Conservation (phyloP, 2,113 vertebrate species). For the Athene cunicularia region DNA sequence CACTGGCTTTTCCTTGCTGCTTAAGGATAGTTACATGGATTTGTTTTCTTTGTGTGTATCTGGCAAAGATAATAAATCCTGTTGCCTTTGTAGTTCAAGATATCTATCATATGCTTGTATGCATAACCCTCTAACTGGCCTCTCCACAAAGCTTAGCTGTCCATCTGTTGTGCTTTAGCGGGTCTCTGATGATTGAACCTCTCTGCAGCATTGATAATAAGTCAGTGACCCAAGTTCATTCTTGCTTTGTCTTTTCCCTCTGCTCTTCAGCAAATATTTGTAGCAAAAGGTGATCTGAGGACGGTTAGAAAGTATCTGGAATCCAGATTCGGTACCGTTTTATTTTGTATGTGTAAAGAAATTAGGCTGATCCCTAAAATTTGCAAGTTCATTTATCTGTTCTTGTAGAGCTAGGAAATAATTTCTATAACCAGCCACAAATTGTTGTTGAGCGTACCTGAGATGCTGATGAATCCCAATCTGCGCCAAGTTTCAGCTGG, state of each 20-base stretch:
- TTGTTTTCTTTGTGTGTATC: not conserved
- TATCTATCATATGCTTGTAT: not conserved
- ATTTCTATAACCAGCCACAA: not conserved
- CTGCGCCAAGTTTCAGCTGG: not conserved
- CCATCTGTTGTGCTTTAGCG: not conserved
- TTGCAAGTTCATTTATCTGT: not conserved
- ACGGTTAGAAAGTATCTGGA: not conserved
- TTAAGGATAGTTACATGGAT: not conserved
- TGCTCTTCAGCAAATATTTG: not conserved
- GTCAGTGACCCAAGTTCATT: not conserved
- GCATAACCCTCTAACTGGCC: accelerated
- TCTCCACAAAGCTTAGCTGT: not conserved
- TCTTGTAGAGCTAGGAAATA: not conserved
- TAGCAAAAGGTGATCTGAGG: not conserved
- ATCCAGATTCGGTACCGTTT: not conserved
- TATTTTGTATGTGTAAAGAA: not conserved
- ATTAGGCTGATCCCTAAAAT: not conserved
- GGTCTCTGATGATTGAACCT: not conserved
- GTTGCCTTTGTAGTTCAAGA: not conserved
- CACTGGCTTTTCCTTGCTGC: not conserved
- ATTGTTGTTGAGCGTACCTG: accelerated
- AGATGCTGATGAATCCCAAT: not conserved
- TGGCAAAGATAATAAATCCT: not conserved
- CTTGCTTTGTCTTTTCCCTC: not conserved
- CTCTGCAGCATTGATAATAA: not conserved